phyloP scores from a whole-genome alignment of 2,113 vertebrate genomes.

The Corvus moneduloides region DNA sequence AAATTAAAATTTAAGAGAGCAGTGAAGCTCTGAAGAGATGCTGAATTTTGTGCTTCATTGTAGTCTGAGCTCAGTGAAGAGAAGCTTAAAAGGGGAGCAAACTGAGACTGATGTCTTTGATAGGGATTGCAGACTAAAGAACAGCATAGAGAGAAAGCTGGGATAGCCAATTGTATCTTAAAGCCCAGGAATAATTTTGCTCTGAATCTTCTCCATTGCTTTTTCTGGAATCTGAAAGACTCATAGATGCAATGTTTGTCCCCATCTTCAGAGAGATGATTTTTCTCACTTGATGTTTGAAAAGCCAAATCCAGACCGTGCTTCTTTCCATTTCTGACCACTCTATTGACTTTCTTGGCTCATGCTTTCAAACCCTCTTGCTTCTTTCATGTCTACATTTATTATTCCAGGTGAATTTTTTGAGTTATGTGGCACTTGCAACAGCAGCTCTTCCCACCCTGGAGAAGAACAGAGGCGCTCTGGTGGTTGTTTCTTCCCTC shows the following conservation, averaged over 20 bases:
- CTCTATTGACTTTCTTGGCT: neutral
- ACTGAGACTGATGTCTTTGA: neutral
- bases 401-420: constrained; percentile 83
- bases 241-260: neutral
- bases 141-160: neutral
- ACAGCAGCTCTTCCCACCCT: constrained; percentile 77
- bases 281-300: neutral
- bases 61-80: neutral
- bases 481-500: constrained; percentile 85
- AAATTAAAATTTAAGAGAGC: neutral
- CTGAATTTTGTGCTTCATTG: neutral
- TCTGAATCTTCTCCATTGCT: neutral
- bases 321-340: neutral
- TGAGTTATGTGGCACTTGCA: constrained; percentile 84
- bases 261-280: neutral
- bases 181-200: neutral
- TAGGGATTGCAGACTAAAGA: neutral
- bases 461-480: constrained; percentile 76
- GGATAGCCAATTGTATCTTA: neutral
- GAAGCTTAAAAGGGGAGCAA: neutral
- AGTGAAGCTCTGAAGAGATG: neutral
- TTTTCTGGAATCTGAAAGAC: neutral
- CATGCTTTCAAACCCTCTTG: neutral
- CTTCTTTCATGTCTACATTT: neutral
- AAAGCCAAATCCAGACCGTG: neutral